Conservation (phyloP, 30 jellyfish, hydroid and myxozoan genomes). For the Sanderia malayensis region DNA sequence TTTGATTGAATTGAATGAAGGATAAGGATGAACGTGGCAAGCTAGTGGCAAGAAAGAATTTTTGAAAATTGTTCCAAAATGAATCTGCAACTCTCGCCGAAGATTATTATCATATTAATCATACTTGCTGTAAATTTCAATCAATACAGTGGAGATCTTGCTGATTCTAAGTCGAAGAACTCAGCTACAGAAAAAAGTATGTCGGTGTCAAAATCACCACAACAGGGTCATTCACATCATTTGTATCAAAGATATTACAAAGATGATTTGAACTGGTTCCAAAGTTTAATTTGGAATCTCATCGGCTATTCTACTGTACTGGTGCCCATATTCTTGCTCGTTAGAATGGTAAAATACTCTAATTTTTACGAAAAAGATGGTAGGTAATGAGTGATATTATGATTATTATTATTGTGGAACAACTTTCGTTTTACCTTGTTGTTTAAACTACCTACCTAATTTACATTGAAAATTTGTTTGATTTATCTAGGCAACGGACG, state of each 20-base stretch:
- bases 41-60: too few species aligned
- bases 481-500: constrained; percentile 62
- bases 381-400: constrained; percentile 6
- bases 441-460: not conserved
- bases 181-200: not conserved
- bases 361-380: constrained; percentile 79
- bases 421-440: too few species aligned
- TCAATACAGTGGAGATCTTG: too few species aligned
- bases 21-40: too few species aligned
- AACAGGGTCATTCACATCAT: constrained; percentile 26
- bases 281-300: constrained; percentile 77
- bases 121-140: too few species aligned
- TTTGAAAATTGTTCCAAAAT: too few species aligned
- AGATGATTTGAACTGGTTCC: constrained; percentile 64
- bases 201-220: not conserved
- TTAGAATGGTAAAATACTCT: constrained; percentile 75
- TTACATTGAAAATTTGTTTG: not conserved
- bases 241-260: constrained; percentile 40
- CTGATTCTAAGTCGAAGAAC: not conserved
- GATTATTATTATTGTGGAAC: not conserved
- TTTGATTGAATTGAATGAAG: too few species aligned
- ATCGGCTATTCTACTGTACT: constrained; percentile 73
- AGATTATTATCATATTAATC: too few species aligned
- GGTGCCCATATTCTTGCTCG: constrained; percentile 63
- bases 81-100: too few species aligned